Evolutionary conservation across 2,113 vertebrate genomes (phyloP).

Genomic region (Podarcis raffonei): DNA sequence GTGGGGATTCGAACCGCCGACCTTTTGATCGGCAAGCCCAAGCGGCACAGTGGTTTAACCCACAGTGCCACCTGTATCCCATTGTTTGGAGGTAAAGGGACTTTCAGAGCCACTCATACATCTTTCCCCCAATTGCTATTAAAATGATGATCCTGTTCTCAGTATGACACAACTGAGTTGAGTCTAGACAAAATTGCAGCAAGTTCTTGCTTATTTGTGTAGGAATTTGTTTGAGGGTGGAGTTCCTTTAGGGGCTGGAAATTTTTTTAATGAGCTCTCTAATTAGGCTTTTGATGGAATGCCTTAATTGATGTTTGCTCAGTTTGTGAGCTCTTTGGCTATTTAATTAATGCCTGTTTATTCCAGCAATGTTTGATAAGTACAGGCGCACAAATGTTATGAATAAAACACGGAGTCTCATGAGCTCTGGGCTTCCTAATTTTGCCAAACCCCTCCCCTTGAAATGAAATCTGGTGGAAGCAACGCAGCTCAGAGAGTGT

Average conservation of each 20-base stretch:
- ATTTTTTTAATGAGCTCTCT: conserved; percentile 18
- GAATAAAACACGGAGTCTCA: background rate
- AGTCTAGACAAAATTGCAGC: background rate
- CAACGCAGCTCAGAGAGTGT: background rate
- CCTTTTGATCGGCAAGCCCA: too few species aligned
- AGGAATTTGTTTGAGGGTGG: background rate
- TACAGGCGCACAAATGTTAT: background rate
- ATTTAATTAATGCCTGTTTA: conserved; percentile 23
- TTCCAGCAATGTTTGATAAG: conserved; percentile 11
- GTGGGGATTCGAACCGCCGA: too few species aligned
- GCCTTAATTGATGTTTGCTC: conserved; percentile 26
- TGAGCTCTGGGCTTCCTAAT: background rate
- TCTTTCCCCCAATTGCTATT: too few species aligned
- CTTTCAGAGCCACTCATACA: background rate
- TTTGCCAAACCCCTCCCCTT: too few species aligned
- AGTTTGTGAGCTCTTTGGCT: conserved; percentile 17
- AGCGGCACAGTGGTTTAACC: too few species aligned
- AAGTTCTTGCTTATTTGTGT: background rate
- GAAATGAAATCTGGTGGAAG: background rate
- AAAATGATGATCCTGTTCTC: background rate
- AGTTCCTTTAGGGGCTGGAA: background rate
- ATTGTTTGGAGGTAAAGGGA: background rate
- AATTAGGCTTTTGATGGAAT: conserved; percentile 21
- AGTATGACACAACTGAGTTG: background rate
- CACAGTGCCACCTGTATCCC: too few species aligned